phyloP scores from a whole-genome alignment of 2,888 invertebrate species.

The Ariolimax columbianus region DNA sequence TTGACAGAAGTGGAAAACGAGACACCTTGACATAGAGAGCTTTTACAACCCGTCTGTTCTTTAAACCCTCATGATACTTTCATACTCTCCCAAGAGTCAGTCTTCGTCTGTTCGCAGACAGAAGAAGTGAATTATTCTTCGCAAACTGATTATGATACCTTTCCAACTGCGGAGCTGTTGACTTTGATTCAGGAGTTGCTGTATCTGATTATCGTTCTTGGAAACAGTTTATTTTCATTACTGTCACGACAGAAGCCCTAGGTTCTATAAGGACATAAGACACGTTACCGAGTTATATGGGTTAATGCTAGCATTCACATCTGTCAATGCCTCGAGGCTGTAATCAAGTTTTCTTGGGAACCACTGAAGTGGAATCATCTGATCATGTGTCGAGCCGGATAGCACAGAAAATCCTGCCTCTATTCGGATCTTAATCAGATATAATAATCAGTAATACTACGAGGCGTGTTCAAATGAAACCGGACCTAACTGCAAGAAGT shows the following conservation, averaged over 20 bases:
- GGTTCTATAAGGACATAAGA: background rate
- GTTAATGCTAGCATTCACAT: background rate
- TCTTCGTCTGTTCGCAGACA: no score
- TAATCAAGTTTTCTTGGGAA: background rate
- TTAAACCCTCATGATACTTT: no score
- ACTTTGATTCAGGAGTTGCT: background rate
- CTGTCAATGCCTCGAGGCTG: background rate
- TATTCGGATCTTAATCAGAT: no score
- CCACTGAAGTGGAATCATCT: background rate
- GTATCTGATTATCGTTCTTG: background rate
- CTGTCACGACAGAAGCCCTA: background rate
- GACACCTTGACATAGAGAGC: no score
- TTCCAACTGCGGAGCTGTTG: background rate
- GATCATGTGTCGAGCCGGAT: background rate
- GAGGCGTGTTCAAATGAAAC: no score
- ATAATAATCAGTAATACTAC: no score
- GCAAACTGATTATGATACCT: no score
- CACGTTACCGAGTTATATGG: background rate
- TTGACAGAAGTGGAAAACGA: no score
- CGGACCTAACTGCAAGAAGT: no score
- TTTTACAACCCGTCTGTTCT: no score
- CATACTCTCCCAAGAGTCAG: no score
- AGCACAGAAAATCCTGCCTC: background rate
- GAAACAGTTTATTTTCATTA: conserved; percentile 4
- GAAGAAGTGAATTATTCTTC: no score